Conservation (phyloP, 2,888 invertebrate species). For the Drosophila mimetica region DNA sequence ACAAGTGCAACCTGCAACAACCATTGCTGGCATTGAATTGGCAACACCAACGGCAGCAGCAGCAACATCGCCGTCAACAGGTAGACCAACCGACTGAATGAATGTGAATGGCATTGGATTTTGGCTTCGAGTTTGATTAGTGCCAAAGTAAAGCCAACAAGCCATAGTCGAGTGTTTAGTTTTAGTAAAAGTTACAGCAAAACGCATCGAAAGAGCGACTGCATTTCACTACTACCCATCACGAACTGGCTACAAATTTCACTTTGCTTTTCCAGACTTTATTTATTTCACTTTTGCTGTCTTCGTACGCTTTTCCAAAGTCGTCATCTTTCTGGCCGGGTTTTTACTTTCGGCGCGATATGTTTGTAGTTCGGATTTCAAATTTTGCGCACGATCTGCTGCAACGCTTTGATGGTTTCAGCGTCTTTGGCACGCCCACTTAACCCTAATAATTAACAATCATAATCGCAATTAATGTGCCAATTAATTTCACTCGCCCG, state of each 20-base stretch:
- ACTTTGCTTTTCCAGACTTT: conserved; percentile 76
- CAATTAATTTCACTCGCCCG: conserved; percentile 54
- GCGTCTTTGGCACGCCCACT: conserved; percentile 57
- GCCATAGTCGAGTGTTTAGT: conserved; percentile 31
- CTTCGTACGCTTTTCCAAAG: conserved; percentile 76
- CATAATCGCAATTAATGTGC: conserved; percentile 48
- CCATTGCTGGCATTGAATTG: conserved; percentile 34
- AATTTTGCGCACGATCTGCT: conserved; percentile 80
- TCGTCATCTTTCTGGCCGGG: conserved; percentile 51
- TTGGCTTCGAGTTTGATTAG: conserved; percentile 41
- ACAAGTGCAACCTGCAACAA: conserved; percentile 60
- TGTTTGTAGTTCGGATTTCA: conserved; percentile 47
- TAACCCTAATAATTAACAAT: conserved; percentile 67
- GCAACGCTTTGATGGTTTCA: conserved; percentile 69
- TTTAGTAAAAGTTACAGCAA: conserved; percentile 70
- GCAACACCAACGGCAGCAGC: conserved; percentile 31
- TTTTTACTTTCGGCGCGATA: conserved; percentile 71
- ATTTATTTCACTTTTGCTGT: conserved; percentile 70
- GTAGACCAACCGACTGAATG: conserved; percentile 18
- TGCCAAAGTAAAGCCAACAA: conserved; percentile 43
- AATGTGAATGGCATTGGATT: conserved; percentile 46
- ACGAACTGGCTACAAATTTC: conserved; percentile 61
- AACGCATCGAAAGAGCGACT: conserved; percentile 52
- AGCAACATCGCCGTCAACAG: conserved; percentile 20
- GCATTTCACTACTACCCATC: conserved; percentile 14